Evolutionary conservation across 2,113 vertebrate genomes (phyloP).

Genomic region (Macaca mulatta): DNA sequence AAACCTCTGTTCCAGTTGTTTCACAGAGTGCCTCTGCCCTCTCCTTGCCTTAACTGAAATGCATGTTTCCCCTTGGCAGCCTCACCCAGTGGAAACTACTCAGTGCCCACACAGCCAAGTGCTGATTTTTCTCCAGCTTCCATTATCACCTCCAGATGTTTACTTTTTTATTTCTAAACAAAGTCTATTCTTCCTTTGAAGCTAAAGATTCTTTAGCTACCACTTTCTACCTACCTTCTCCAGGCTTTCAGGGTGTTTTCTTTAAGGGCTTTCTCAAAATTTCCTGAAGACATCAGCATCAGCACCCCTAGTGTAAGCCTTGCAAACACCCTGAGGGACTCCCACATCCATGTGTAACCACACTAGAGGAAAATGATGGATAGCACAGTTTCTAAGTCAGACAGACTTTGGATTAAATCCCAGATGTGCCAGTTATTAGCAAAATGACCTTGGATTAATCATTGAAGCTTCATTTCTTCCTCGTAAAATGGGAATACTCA

Average conservation of each 20-base stretch:
- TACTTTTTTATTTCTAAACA: background rate
- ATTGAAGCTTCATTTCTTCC: background rate
- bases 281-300: background rate
- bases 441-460: background rate
- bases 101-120: too few relatives aligned
- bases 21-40: background rate
- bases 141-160: too few relatives aligned
- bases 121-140: background rate
- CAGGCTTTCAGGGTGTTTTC: background rate
- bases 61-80: fast-evolving
- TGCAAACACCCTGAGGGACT: background rate
- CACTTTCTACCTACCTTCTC: background rate
- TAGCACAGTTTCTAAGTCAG: background rate
- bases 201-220: background rate
- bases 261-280: background rate
- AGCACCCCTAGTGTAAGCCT: background rate
- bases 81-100: background rate
- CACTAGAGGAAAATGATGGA: background rate
- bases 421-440: background rate
- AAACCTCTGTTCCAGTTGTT: background rate
- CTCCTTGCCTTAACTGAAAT: background rate
- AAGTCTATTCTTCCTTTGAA: background rate
- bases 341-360: background rate
- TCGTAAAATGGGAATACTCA: background rate
- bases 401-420: background rate